Conservation (phyloP, 2,888 invertebrate genomes). For the Papilio elwesi region DNA sequence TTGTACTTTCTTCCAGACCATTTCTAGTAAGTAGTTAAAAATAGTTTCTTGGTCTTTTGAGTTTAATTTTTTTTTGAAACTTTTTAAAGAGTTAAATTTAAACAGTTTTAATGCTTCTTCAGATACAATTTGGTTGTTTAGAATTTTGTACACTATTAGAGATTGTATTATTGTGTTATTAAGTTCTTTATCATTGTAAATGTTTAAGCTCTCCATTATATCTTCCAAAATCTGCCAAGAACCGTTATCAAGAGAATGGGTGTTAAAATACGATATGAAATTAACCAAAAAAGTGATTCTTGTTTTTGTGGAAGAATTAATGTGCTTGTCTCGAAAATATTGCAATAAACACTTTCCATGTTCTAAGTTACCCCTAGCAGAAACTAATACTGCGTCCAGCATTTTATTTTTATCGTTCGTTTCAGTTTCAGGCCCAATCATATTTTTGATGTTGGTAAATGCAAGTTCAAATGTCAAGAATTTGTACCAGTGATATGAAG, state of each 20-base stretch:
- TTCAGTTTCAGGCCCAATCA: conserved; percentile 56
- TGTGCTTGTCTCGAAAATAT: conserved; percentile 55
- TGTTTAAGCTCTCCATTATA: conserved; percentile 54
- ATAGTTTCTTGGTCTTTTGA: conserved; percentile 53
- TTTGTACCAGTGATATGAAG: conserved; percentile 35
- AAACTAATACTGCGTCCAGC: conserved; percentile 51
- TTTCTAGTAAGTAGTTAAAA: conserved; percentile 55
- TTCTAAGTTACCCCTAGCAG: conserved; percentile 49
- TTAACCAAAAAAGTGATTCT: conserved; percentile 52
- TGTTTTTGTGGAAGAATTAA: conserved; percentile 48
- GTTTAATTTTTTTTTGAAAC: conserved; percentile 49
- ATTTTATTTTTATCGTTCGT: conserved; percentile 53
- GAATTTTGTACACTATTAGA: conserved; percentile 53
- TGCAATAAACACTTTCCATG: conserved; percentile 52
- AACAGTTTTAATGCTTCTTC: conserved; percentile 54
- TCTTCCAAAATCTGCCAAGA: conserved; percentile 58
- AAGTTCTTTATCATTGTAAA: conserved; percentile 52
- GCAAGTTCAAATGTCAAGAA: conserved; percentile 33
- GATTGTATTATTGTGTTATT: conserved; percentile 53
- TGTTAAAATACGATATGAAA: conserved; percentile 49
- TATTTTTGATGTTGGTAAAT: conserved; percentile 47
- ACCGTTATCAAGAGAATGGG: conserved; percentile 53
- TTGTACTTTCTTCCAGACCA: conserved; percentile 46
- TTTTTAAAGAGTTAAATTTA: conserved; percentile 49
- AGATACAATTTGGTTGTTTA: conserved; percentile 52